Percentiles rank a stretch among this genome's conserved stretches.
Evolutionary conservation across 2,888 invertebrate species (phyloP).

Genomic region (Drosophila niveifrons): DNA sequence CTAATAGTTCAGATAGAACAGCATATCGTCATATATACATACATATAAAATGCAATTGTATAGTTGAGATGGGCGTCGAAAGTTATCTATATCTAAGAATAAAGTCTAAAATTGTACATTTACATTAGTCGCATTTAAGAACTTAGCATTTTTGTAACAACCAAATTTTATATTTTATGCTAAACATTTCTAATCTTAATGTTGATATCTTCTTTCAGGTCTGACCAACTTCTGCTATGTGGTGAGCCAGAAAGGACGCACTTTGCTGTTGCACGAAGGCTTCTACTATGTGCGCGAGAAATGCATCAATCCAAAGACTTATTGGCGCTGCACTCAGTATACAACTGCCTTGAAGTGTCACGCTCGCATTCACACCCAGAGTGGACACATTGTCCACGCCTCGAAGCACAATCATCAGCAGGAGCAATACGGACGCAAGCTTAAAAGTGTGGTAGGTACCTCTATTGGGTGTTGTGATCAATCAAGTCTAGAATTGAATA

Average conservation of each 20-base stretch:
- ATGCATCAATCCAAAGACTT: conserved; percentile 80
- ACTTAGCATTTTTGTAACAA: not conserved
- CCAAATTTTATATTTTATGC: not conserved
- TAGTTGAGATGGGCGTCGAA: conserved; percentile 26
- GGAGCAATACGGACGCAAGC: conserved; percentile 37
- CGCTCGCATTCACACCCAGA: conserved; percentile 82
- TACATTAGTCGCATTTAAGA: not conserved
- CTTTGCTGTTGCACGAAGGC: conserved; percentile 77
- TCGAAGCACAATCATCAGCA: conserved; percentile 81
- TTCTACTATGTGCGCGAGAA: conserved; percentile 84
- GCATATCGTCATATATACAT: conserved; percentile 46
- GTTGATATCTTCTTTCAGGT: conserved; percentile 17
- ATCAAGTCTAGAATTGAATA: no score
- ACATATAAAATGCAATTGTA: conserved; percentile 36
- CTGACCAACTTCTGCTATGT: conserved; percentile 55
- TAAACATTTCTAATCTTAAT: not conserved
- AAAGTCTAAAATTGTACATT: conserved; percentile 23
- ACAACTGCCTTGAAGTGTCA: conserved; percentile 83
- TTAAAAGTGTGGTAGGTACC: not conserved
- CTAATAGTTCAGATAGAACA: conserved; percentile 20
- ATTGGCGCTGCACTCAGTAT: conserved; percentile 85
- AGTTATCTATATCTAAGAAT: conserved; percentile 24
- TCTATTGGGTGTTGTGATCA: no score
- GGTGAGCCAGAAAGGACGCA: conserved; percentile 84
- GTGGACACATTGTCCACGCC: conserved; percentile 75